These are phyloP conservation scores for Piaya cayana DNA, from an alignment of 2,113 vertebrate species.

Conservation along the genomic window DNA sequence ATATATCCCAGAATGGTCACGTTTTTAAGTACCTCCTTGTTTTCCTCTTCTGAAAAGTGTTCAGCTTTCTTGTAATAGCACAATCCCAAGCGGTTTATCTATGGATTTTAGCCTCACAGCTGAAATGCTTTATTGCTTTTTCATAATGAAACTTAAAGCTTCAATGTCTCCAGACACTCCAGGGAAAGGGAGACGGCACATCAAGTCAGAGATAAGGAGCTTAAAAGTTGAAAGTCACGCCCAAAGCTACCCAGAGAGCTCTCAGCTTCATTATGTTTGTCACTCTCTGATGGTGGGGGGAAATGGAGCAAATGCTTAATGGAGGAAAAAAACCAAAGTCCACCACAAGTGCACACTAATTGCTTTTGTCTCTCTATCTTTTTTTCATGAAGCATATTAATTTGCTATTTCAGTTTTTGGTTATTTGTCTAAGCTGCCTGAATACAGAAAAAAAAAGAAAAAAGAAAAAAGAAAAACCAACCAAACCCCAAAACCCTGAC, in stretches of 20 bases:
- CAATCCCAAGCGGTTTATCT: not conserved
- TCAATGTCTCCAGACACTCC: not conserved
- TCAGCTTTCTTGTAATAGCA: slow-evolving; percentile 2
- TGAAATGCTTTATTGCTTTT: slow-evolving; percentile 44
- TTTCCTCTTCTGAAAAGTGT: not conserved
- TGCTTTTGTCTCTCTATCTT: not conserved
- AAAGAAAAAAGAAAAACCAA: too few relatives aligned
- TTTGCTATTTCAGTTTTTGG: slow-evolving; percentile 42
- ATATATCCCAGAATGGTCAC: not conserved
- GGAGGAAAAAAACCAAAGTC: slow-evolving; percentile 22
- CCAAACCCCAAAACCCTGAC: not conserved
- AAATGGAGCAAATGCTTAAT: slow-evolving; percentile 19
- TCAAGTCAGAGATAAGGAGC: not conserved
- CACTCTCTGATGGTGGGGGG: not conserved
- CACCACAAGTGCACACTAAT: slow-evolving; percentile 24
- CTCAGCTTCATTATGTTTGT: not conserved
- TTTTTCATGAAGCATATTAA: slow-evolving; percentile 9
- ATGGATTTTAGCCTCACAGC: not conserved
- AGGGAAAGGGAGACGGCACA: not conserved
- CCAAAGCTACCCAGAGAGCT: slow-evolving; percentile 18
- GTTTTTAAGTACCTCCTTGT: not conserved
- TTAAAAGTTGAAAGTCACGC: slow-evolving; percentile 36
- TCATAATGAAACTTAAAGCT: slow-evolving; percentile 17
- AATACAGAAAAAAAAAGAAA: not conserved
- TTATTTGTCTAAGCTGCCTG: not conserved